Evolutionary conservation across 1,140 invertebrate genomes (phyloP), one percentile per base, ranked within the genome.

Genomic region (Heliconius congener): DNA sequence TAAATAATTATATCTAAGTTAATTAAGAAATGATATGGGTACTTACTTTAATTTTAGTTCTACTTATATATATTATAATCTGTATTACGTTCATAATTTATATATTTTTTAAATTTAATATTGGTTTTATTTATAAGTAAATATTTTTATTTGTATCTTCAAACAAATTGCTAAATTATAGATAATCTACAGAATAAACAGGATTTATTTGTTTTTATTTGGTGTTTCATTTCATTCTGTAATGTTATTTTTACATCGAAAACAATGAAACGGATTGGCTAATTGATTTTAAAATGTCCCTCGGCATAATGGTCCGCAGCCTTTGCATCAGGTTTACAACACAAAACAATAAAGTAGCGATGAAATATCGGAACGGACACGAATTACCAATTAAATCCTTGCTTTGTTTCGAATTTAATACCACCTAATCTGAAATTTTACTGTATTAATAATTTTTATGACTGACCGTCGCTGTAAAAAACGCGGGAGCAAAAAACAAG

Each of bases 381-480:
- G 88, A 88, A 90, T 90, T 87, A 88, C 88, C 91, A 93, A 93
- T 93, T 93, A 93, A 93, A 92, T 91, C 90, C 87, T 88, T 87
- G 92, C 90, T 92, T 93, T 93, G 91, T 93, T 93, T 89, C 90
- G 87, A 92, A 92, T 92, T 92, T 93, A 93, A 92, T 91, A 91
- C 89, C 85, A 91, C 87, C 91, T 92, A 91, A 94, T 93, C 90
- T 86, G 88, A 92, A 93, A 93, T 91, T 94, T 94, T 90, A 92
- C 89, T 93, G 88, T 91, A 92, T 91, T 90, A 93, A 93, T 93
- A 93, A 91, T 91, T 89, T 94, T 94, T 93, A 94, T 85, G 92
- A 87, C 78, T 87, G 79, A 66, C 60, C 60, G 60, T 73, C 73
- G 76, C 82, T 84, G 75, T 84, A 91, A 89, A 93, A 90, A 90